These are phyloP conservation scores for Etia nguti DNA, from an alignment of 2,113 vertebrate species.

Conservation along the genomic window DNA sequence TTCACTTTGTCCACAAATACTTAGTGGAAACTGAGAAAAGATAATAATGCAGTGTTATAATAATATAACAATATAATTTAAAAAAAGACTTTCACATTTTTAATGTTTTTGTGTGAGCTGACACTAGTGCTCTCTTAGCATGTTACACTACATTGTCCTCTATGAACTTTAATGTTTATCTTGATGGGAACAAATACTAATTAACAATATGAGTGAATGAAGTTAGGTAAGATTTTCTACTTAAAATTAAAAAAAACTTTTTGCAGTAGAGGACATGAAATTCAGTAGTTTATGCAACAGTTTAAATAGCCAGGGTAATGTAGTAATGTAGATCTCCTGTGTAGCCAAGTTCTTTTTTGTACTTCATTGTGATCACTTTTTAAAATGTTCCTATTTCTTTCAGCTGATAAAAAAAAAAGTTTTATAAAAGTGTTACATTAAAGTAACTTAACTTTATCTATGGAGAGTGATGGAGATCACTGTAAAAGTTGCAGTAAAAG, in stretches of 20 bases:
- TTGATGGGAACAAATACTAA: background rate
- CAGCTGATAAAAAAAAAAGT: background rate
- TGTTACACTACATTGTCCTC: background rate
- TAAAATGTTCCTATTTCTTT: background rate
- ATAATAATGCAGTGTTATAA: background rate
- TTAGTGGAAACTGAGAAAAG: background rate
- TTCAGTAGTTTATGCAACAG: background rate
- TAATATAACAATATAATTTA: background rate
- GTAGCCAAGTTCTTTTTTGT: background rate
- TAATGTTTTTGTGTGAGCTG: background rate
- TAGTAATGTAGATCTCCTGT: background rate
- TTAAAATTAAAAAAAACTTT: background rate
- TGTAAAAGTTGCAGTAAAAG: background rate
- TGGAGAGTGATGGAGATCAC: accelerated
- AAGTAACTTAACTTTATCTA: background rate
- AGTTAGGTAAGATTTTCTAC: background rate
- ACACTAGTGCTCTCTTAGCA: background rate
- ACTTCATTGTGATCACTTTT: background rate
- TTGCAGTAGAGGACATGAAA: background rate
- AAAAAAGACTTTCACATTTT: background rate
- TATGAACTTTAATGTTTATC: background rate
- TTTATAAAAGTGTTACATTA: background rate
- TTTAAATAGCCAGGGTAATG: background rate
- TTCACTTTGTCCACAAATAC: background rate
- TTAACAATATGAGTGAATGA: background rate